A percentile compares a stretch with the other conserved stretches of the same genome.
Evolutionary conservation across 2,888 invertebrate genomes (phyloP).

Genomic region (Anagyrus pseudococci): DNA sequence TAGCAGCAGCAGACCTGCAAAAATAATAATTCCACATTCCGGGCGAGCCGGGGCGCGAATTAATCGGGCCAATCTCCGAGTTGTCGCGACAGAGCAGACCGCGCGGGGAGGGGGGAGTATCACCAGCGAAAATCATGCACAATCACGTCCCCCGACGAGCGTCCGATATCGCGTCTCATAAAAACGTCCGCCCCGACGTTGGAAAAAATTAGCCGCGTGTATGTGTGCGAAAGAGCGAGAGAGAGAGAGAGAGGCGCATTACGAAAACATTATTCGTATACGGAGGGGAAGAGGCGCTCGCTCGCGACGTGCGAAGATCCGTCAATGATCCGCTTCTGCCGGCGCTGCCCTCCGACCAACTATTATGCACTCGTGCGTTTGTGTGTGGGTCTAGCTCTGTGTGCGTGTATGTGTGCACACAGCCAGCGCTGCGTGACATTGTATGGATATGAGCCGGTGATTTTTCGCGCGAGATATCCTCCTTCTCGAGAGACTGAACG

Average conservation of each 20-base stretch:
- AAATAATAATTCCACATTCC: no score
- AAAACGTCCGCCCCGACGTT: not conserved
- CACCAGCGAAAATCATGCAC: not conserved
- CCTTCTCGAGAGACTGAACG: no score
- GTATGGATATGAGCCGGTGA: conserved; percentile 60
- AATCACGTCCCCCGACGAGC: not conserved
- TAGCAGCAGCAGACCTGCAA: no score
- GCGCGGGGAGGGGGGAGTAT: no score
- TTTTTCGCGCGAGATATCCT: conserved; percentile 50
- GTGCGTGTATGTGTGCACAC: no score
- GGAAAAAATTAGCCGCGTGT: not conserved
- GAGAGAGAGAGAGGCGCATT: not conserved
- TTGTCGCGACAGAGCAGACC: no score
- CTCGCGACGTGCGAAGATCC: conserved; percentile 33
- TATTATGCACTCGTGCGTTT: no score
- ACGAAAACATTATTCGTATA: not conserved
- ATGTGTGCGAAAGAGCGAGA: not conserved
- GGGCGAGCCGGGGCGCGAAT: no score
- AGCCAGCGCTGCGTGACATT: conserved; percentile 60
- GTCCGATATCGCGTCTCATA: not conserved
- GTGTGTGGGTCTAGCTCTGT: no score
- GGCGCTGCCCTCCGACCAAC: conserved; percentile 11
- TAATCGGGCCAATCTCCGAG: no score
- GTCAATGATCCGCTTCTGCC: conserved; percentile 37
- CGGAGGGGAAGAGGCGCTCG: not conserved